Base-by-base conservation (phyloP, 2,113 vertebrate species). In the Psettodes erumei region DNA sequence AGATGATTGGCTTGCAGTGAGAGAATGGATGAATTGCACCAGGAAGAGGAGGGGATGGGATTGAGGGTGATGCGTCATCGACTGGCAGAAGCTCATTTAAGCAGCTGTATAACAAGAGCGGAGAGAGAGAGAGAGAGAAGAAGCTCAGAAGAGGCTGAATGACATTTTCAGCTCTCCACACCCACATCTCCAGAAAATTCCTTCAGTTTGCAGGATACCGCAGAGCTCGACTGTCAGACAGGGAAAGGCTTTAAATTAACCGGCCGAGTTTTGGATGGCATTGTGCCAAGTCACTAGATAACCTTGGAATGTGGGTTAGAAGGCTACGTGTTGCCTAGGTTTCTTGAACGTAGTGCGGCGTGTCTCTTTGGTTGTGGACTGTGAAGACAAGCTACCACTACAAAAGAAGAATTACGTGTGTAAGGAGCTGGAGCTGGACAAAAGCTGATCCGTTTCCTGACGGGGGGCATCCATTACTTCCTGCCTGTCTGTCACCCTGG, bases 51-150 rank as follows among this genome's bases (percentile, higher is more conserved):
- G 80, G 72, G 80, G 84, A 74, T 71, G 83, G 75, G 80, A 66
- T 56, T 80, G 69, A 69, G 79, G 86, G 59, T 64, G 62, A 73
- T 89, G 85, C 89, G 91, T 92, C 91, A 92, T 67, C 30, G 35
- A 45, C 67, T 73, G 81, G 71, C 68, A 61, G 82, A 66, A 45
- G 12, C 85, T 88, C 67, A 67, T 91, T 89, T 85, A 89, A 92
- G 81, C 30, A 23, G 71, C 71, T 51, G 77, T 45, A 48, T 47
- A 75, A 75, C 65, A 72, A 81, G 8, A 25, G 18, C 3, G 45
- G 55, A 37, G 38, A 42, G 71, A 38, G 45, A 72, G 62, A 63
- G 63, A 27, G 62, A 79, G 59, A 51, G 71, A 60, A 66, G 4
- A 45, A 73, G 84, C 68, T 81, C 18, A 60, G 51, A 47, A 53